Base-by-base conservation (phyloP, 2,888 invertebrate species). In the Kuschelorhynchus macadamiae region DNA sequence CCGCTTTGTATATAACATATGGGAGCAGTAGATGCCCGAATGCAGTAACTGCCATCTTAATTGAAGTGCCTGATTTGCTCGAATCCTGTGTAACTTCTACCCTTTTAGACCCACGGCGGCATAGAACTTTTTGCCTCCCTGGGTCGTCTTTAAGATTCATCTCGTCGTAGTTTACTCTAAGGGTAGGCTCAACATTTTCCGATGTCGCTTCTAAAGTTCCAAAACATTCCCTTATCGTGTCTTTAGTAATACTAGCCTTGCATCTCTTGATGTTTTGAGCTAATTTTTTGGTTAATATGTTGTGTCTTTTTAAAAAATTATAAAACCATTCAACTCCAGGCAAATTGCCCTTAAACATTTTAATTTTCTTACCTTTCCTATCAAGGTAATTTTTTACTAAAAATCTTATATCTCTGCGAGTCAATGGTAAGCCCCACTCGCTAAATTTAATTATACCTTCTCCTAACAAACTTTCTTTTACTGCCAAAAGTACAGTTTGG, bases 111-210 rank as follows among this genome's bases (percentile, higher is more conserved):
- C 72, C 72, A 50, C 62, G 55, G n/a, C 64, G 57, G 49, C 56
- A 66, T 11, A 74, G 14, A 32, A 74, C 25, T 25, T 25, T 25
- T 25, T 25, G 25, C 7, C 7, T 25, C 7, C 25, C 25, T 7
- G 25, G 25, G 46, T 74, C 70, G 53, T 74, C 74, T 2, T 50
- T 63, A 4, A 74, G 18, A 52, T 72, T 73, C 5, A 57, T 72
- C 36, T 71, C 72, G 25, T 72, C 72, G 32, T 72, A 69, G 46
- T 73, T 73, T 9, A 72, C 44, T 2, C 64, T 64, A 46, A 64
- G 25, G 9, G 41, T 33, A 9, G 44, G 61, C 39, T 9, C 56
- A 36, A 33, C 56, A 62, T 44, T 52, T 61, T 68, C 65, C 33
- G 57, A 39, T 9, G 57, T 53, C 25, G 36, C 33, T 32, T 21